These are phyloP conservation scores for Amazona ochrocephala DNA, from an alignment of 2,797 vertebrate genomes.

Conservation along the genomic window DNA sequence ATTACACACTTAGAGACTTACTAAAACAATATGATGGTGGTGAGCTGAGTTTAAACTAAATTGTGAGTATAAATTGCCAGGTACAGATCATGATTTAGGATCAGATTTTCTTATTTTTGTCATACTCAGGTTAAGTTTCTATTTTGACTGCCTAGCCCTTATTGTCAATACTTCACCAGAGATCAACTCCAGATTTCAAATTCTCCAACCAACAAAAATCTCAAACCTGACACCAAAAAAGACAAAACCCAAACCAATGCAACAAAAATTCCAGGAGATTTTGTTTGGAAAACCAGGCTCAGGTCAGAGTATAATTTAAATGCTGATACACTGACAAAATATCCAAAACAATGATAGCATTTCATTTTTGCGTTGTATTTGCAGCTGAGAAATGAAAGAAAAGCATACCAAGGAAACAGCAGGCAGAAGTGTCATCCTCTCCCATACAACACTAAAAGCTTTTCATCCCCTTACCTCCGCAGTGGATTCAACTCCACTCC, in stretches of 20 bases:
- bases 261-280: rapidly evolving
- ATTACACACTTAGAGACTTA: neutral
- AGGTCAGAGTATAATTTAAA: neutral
- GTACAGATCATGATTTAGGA: neutral
- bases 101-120: neutral
- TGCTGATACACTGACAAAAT: neutral
- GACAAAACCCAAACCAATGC: neutral
- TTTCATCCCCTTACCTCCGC: neutral
- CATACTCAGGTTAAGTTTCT: neutral
- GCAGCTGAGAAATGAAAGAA: neutral
- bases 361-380: neutral
- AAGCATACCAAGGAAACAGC: neutral
- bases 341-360: neutral
- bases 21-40: neutral
- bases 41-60: neutral
- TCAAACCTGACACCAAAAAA: neutral
- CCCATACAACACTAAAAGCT: neutral
- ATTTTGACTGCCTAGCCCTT: neutral
- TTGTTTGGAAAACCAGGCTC: neutral
- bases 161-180: neutral
- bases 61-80: neutral
- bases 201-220: neutral
- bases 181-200: neutral
- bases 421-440: neutral
- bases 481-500: neutral